These are phyloP conservation scores for Euschistus heros DNA, from an alignment of 1,140 invertebrate genomes.

Conservation along the genomic window DNA sequence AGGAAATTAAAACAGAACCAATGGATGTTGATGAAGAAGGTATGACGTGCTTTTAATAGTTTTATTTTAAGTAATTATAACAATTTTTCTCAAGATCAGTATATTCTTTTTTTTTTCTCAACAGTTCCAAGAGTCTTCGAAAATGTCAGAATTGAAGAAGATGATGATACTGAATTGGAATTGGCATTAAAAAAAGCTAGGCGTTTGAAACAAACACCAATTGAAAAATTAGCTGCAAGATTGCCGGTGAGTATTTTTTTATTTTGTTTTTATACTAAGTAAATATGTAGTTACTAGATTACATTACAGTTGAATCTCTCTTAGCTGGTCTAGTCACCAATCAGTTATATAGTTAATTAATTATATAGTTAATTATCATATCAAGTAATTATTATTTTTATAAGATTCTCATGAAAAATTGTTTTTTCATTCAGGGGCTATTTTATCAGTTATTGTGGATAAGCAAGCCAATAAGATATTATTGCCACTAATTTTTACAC, in stretches of 20 bases:
- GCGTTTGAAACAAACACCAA: slow-evolving; percentile 47
- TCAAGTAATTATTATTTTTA: no score
- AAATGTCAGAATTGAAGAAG: slow-evolving; percentile 51
- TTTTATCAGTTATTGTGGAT: no score
- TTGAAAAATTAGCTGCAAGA: slow-evolving; percentile 3
- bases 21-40: slow-evolving; percentile 27
- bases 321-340: not conserved
- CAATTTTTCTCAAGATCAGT: not conserved
- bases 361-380: no score
- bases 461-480: no score
- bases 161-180: slow-evolving; percentile 68
- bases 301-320: not conserved
- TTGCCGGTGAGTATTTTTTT: slow-evolving; percentile 5
- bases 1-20: slow-evolving; percentile 25
- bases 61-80: not conserved
- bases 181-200: slow-evolving; percentile 62
- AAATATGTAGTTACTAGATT: not conserved
- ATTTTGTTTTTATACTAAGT: not conserved
- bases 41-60: no score
- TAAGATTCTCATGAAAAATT: no score
- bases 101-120: not conserved
- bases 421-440: no score
- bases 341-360: no score
- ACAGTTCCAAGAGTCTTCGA: not conserved
- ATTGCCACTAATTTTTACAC: no score